These are phyloP conservation scores for Eledona agricola DNA, from an alignment of 2,888 invertebrate genomes.

Conservation along the genomic window DNA sequence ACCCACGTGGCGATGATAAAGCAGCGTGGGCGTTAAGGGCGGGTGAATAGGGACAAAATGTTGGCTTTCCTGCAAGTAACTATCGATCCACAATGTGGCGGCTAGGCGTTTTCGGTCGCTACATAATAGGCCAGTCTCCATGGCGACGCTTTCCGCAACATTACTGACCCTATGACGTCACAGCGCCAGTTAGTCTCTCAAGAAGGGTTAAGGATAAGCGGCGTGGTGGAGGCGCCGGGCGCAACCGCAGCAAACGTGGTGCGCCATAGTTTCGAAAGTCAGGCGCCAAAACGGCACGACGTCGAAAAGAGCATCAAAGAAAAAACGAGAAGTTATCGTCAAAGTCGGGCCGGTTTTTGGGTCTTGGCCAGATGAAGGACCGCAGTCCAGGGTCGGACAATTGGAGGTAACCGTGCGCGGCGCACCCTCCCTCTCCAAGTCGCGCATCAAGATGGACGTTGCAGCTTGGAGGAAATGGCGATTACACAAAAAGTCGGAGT, in stretches of 20 bases:
- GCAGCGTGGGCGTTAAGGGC: too few species aligned
- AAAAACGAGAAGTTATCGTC: too few species aligned
- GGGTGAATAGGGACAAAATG: constrained; percentile 26
- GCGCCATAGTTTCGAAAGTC: constrained; percentile 2
- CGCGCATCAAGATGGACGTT: constrained; percentile 54
- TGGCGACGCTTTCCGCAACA: constrained; percentile 61
- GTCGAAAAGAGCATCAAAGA: neutral
- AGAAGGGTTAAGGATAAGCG: constrained; percentile 66
- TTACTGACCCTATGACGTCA: constrained; percentile 60
- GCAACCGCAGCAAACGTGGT: constrained; percentile 35
- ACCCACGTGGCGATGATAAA: too few species aligned
- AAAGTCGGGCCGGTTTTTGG: too few species aligned
- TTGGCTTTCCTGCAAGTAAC: constrained; percentile 39
- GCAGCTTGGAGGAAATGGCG: constrained; percentile 57
- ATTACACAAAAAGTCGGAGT: constrained; percentile 51
- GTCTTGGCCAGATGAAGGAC: too few species aligned
- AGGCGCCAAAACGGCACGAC: constrained; percentile 7
- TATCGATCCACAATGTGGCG: constrained; percentile 46
- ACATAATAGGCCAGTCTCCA: constrained; percentile 55
- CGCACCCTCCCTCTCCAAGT: constrained; percentile 42
- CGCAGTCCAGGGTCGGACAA: too few species aligned
- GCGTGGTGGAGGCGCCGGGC: constrained; percentile 58
- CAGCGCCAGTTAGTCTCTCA: constrained; percentile 63
- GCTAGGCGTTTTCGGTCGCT: constrained; percentile 47
- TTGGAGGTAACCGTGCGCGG: constrained; percentile 28